Evolutionary conservation across 2,113 vertebrate species (phyloP), one percentile per base, ranked within the genome.

Genomic region (Syrrhaptes paradoxus): DNA sequence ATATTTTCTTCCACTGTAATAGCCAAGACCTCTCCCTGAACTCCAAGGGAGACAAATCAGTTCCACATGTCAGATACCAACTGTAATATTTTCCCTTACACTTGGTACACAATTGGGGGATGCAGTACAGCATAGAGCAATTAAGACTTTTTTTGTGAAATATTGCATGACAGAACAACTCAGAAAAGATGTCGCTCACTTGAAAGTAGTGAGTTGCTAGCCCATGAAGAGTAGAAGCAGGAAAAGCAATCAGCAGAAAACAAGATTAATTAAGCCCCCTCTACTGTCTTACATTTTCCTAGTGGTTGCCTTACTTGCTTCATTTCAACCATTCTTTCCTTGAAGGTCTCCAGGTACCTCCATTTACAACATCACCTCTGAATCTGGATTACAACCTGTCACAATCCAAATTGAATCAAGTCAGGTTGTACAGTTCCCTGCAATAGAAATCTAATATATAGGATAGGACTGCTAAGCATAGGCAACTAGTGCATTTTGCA

Each of bases 11-110:
- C 71, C 63, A 83, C 62, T 76, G 22, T 77, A 84, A 95, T 46
- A 92, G 55, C 78, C 71, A 96, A 94, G 92, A 97, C 84, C 92
- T 95, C 84, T 91, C 78, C 87, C 84, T 93, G 91, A 96, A 96
- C 91, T 95, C 89, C 81, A 93, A 10, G 0, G 1, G 59, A 92
- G 72, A 74, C 71, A 95, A 96, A 96, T 95, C 77, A 95, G 87
- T 94, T 95, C 91, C 89, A 91, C 91, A 93, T 93, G 95, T 95
- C 71, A 79, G 71, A 95, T 73, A 91, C 71, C 0, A 28, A 83
- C 49, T 0, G 1, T 67, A 96, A 93, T 92, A 89, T 94, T 95
- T 93, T 95, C 81, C 59, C 74, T 90, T 84, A 77, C 52, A 68
- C 58, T 93, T 83, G 43, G 48, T 91, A 57, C 87, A 90, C 84